Evolutionary conservation across 2,888 invertebrate genomes (phyloP), one percentile per base, ranked within the genome.

Genomic region (Pyrgus malvae): DNA sequence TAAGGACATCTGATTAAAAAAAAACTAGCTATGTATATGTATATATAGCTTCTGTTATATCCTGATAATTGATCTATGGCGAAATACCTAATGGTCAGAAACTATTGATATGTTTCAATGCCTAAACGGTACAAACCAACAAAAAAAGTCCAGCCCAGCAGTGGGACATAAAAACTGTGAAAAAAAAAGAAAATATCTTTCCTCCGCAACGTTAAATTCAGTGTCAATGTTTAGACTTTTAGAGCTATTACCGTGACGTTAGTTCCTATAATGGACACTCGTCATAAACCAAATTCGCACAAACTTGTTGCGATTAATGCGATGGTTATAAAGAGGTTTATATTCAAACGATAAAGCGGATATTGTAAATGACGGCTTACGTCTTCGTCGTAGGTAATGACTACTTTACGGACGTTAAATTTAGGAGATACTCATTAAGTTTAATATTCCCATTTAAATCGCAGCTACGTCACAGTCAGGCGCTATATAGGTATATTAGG

Each of bases 331-430:
- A 84, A 84, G 79, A 70, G 74, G 72, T 81, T 88, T 84, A 87
- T 80, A 83, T 76, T 81, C 80, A 69, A 80, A 85, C 83, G 80
- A 79, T 89, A 85, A 89, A 89, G 85, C 70, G 78, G 80, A 80
- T 80, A 78, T 80, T 80, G 76, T 67, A 70, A 71, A 76, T 73
- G 79, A 82, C 72, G 78, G 72, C 83, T 80, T 79, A 84, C 77
- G 78, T 82, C 76, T 80, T 73, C 72, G 64, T 62, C 65, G 75
- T 40, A 21, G 38, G 38, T 80, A 80, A 87, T 77, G 78, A 79
- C 83, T 80, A 79, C 71, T 85, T 83, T 78, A 78, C 72, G 76
- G 70, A 77, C 81, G 72, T 80, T 83, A 70, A 83, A 77, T 85
- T 83, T 78, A 76, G 70, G 72, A 72, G 70, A 65, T 69, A 65